Conservation (phyloP, 37 sponge, comb jelly and placozoan genomes). For the Eunapius fragilis region DNA sequence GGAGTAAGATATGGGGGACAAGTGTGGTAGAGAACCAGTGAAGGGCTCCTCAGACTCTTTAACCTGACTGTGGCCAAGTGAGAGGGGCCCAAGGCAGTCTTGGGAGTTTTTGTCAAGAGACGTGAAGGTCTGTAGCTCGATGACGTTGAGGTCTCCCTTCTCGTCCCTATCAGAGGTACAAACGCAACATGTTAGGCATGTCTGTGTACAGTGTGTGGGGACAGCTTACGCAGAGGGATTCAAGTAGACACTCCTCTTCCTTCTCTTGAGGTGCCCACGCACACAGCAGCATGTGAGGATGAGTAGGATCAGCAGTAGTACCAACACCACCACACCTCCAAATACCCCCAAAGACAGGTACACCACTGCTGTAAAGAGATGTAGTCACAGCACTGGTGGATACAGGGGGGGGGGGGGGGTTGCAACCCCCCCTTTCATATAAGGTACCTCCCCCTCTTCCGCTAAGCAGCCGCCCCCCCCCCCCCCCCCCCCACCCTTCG, state of each 20-base stretch:
- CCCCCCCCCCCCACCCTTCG: too few relatives aligned
- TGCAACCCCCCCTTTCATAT: too few relatives aligned
- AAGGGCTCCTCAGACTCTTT: slow-evolving; percentile 4
- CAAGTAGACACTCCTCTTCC: neutral
- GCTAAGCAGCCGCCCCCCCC: too few relatives aligned
- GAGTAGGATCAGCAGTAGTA: slow-evolving; percentile 38
- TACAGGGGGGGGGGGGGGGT: too few relatives aligned
- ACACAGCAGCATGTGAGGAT: slow-evolving; percentile 26
- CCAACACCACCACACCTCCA: slow-evolving; percentile 20
- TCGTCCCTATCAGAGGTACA: neutral
- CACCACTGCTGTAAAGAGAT: neutral
- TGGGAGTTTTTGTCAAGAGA: neutral
- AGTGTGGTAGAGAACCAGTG: slow-evolving; percentile 9
- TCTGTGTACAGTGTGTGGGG: neutral
- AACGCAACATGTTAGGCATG: neutral
- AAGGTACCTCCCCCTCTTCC: too few relatives aligned
- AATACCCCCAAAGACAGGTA: neutral
- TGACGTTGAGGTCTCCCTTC: neutral
- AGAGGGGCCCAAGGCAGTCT: neutral
- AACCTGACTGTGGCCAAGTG: neutral
- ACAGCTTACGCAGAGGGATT: neutral
- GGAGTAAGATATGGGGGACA: slow-evolving; percentile 36
- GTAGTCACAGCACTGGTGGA: too few relatives aligned
- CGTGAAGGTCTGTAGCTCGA: neutral
- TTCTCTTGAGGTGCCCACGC: neutral